phyloP scores from a whole-genome alignment of 2,797 vertebrate genomes.

The Cottoperca gobio region DNA sequence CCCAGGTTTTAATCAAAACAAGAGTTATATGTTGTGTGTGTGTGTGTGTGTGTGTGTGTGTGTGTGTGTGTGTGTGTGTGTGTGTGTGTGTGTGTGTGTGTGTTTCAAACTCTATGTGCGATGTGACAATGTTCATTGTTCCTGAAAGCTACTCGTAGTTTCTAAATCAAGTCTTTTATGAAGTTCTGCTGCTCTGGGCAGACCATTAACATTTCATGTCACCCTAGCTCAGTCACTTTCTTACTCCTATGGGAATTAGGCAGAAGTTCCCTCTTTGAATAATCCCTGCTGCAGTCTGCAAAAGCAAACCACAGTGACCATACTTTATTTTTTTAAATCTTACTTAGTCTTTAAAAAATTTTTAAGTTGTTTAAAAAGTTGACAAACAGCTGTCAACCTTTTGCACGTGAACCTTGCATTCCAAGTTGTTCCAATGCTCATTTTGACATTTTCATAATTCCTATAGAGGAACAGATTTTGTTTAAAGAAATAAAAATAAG shows the following conservation, averaged over 20 bases:
- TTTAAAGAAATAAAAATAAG: constrained; percentile 8
- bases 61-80: constrained; percentile 16
- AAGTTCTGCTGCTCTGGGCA: constrained; percentile 79
- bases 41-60: not conserved
- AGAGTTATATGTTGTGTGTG: constrained; percentile 19
- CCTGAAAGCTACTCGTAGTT: constrained; percentile 69
- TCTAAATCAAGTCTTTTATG: constrained; percentile 81
- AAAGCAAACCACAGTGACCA: constrained; percentile 29
- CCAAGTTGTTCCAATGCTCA: constrained; percentile 14
- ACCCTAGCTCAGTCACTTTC: constrained; percentile 58
- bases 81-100: constrained; percentile 9
- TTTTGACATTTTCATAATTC: constrained; percentile 38
- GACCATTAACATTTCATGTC: constrained; percentile 83
- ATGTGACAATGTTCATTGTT: constrained; percentile 58
- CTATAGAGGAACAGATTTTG: constrained; percentile 11
- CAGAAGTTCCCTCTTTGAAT: constrained; percentile 59
- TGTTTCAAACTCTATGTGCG: constrained; percentile 39
- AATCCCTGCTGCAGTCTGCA: constrained; percentile 46
- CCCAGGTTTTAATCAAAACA: constrained; percentile 59
- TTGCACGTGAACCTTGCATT: constrained; percentile 6
- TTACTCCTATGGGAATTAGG: constrained; percentile 58
- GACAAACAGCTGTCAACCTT: not conserved
- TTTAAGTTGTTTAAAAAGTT: not conserved
- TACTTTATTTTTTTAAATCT: constrained; percentile 11
- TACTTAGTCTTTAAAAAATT: too few species aligned